Conservation (phyloP, 2,797 vertebrate genomes). For the Scolopax rusticola region DNA sequence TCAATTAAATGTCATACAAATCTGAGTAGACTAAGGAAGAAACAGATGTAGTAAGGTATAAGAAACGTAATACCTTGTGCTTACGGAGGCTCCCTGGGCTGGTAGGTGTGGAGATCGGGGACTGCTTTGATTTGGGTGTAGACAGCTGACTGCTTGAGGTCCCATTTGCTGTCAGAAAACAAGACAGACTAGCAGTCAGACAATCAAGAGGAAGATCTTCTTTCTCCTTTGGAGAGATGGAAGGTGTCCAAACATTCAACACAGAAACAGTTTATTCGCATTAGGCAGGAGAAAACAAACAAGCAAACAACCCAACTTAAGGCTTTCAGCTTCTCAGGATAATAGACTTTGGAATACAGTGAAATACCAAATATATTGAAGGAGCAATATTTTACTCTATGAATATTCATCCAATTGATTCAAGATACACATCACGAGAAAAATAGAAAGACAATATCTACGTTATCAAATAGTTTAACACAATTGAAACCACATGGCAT, state of each 20-base stretch:
- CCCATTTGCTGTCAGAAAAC: slow-evolving; percentile 89
- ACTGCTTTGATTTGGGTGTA: slow-evolving; percentile 98
- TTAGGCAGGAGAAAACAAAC: background rate
- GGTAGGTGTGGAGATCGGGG: slow-evolving; percentile 96
- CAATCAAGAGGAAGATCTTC: slow-evolving; percentile 24
- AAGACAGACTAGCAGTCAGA: slow-evolving; percentile 69
- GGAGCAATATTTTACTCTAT: background rate
- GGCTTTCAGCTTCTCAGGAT: background rate
- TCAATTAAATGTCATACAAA: background rate
- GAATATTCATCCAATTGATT: background rate
- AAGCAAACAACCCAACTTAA: background rate
- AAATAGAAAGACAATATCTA: background rate
- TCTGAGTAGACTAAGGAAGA: background rate
- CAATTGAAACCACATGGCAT: background rate
- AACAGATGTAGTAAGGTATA: slow-evolving; percentile 85
- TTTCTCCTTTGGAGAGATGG: slow-evolving; percentile 15
- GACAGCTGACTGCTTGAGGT: slow-evolving; percentile 98
- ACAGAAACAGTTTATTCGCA: background rate
- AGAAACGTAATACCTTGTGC: slow-evolving; percentile 94
- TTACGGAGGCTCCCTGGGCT: slow-evolving; percentile 95
- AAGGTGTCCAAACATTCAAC: background rate
- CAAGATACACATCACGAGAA: background rate
- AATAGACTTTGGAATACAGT: background rate
- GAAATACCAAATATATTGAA: background rate
- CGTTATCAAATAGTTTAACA: background rate